Evolutionary conservation across 2,797 vertebrate genomes (phyloP).

Genomic region (Ctenosaura bakeri): DNA sequence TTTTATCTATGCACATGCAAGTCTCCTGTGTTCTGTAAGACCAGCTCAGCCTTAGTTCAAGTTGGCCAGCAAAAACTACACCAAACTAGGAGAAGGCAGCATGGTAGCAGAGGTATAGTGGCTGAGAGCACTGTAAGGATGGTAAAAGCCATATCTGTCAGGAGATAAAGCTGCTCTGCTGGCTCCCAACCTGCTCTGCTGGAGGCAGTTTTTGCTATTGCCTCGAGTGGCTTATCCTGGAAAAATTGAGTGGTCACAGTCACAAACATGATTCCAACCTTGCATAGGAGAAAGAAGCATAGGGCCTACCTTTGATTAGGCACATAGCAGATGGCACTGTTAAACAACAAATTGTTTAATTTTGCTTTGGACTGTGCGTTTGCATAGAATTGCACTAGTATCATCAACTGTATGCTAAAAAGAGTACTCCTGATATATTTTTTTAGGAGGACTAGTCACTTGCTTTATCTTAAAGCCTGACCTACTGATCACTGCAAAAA

Average conservation of each 20-base stretch:
- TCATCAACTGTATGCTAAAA: slow-evolving; percentile 39
- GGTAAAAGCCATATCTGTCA: no score
- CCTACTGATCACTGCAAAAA: slow-evolving; percentile 41
- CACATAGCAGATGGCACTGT: background rate
- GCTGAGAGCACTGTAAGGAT: no score
- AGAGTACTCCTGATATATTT: slow-evolving; percentile 65
- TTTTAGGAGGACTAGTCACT: slow-evolving; percentile 42
- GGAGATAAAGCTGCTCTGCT: no score
- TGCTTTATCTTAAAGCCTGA: slow-evolving; percentile 46
- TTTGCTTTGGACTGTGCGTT: background rate
- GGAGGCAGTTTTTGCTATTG: no score
- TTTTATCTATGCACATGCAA: background rate
- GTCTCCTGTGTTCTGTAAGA: background rate
- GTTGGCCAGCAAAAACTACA: no score
- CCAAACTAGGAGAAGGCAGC: no score
- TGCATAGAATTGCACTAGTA: background rate
- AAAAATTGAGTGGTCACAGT: no score
- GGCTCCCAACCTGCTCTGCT: no score
- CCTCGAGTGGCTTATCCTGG: no score
- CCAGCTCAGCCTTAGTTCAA: background rate
- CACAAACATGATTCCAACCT: background rate
- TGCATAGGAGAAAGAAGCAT: background rate
- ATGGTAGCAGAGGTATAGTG: no score
- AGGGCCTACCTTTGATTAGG: background rate
- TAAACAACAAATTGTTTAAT: background rate